Evolutionary conservation across 2,888 invertebrate genomes (phyloP).

Genomic region (Tryphoninae sp.): DNA sequence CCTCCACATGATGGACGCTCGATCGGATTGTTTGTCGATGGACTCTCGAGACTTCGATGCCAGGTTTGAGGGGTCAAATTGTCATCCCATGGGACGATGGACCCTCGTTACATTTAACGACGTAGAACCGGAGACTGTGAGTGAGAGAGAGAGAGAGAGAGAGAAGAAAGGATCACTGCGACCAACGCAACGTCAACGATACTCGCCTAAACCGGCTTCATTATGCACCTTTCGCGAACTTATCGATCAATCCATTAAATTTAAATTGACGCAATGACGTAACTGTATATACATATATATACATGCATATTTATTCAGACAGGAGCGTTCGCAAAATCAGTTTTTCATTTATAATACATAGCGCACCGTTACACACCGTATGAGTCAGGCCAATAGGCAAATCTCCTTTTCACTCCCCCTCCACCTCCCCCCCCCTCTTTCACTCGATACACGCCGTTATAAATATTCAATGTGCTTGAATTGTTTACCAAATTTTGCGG

Average conservation of each 20-base stretch:
- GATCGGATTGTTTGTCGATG: conserved; percentile 44
- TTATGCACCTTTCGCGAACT: conserved; percentile 37
- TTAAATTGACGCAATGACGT: conserved; percentile 16
- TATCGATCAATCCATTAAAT: conserved; percentile 38
- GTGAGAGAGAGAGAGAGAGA: too few relatives aligned
- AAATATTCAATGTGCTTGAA: conserved; percentile 37
- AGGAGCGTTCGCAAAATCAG: background rate
- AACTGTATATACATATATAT: background rate
- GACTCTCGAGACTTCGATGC: conserved; percentile 9
- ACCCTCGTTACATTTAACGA: conserved; percentile 24
- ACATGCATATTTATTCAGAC: background rate
- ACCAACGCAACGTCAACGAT: background rate
- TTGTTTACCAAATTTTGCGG: conserved; percentile 21
- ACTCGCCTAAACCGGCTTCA: background rate
- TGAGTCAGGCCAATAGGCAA: background rate
- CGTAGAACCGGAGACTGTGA: background rate
- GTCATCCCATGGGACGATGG: conserved; percentile 11
- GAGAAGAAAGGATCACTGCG: background rate
- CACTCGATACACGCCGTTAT: conserved; percentile 4
- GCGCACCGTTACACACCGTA: background rate
- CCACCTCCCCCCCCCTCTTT: too few relatives aligned
- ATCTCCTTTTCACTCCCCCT: background rate
- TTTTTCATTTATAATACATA: background rate
- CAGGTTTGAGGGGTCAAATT: conserved; percentile 31
- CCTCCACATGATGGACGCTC: background rate